phyloP scores from a whole-genome alignment of 2,113 vertebrate species.

The Psammodynastes pulverulentus region DNA sequence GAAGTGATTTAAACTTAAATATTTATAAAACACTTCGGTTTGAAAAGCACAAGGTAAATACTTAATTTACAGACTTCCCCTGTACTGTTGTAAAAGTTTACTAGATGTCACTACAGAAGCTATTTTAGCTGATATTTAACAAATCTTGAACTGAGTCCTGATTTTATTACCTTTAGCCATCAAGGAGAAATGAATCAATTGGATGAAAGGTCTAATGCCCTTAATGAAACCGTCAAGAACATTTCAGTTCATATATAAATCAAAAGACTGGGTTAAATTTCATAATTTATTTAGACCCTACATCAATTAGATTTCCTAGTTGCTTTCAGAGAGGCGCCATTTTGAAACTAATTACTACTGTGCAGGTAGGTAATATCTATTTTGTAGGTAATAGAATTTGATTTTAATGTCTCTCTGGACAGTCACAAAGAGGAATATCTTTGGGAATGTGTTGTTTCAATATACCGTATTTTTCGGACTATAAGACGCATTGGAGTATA shows the following conservation, averaged over 20 bases:
- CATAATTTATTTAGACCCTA: not conserved
- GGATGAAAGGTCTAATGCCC: constrained; percentile 20
- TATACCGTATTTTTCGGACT: too few relatives aligned
- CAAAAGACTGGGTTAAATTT: not conserved
- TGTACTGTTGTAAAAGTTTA: constrained; percentile 49
- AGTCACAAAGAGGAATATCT: not conserved
- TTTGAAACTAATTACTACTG: not conserved
- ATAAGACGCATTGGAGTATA: too few relatives aligned
- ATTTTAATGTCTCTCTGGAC: not conserved
- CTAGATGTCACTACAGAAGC: constrained; percentile 63
- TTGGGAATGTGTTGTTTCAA: not conserved
- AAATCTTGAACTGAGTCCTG: not conserved
- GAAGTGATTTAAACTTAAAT: not conserved
- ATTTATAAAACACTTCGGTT: not conserved
- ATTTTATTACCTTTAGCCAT: not conserved
- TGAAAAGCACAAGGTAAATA: not conserved
- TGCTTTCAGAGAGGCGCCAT: not conserved
- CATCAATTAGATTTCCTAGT: not conserved
- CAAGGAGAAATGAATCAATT: constrained; percentile 9
- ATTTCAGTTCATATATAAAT: not conserved
- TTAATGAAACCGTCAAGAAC: not conserved
- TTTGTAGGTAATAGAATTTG: not conserved
- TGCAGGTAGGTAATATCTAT: not conserved
- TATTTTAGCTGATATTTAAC: constrained; percentile 30
- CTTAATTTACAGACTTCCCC: not conserved